These are phyloP conservation scores for Melolontha melolontha DNA, from an alignment of 2,888 invertebrate genomes.

Conservation along the genomic window DNA sequence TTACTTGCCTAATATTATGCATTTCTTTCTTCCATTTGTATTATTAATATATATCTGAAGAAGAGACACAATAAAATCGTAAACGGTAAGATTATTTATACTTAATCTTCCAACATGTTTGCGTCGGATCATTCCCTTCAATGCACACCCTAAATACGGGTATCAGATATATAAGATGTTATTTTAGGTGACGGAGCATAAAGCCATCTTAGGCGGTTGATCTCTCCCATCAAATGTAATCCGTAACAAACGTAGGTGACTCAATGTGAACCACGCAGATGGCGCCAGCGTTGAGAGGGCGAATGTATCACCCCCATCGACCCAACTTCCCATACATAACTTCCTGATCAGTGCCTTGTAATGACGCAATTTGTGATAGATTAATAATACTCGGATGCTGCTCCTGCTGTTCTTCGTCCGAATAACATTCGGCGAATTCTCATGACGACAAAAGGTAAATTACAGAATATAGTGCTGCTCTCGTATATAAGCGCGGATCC, in stretches of 20 bases:
- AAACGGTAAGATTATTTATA: no score
- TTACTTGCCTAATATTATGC: no score
- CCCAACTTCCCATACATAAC: constrained; percentile 57
- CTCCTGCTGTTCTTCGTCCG: constrained; percentile 28
- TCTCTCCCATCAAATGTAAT: constrained; percentile 50
- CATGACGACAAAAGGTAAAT: constrained; percentile 13
- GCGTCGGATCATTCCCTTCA: constrained; percentile 30
- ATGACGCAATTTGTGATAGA: constrained; percentile 65
- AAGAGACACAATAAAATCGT: no score
- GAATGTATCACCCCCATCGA: constrained; percentile 41
- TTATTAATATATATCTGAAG: no score
- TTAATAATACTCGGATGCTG: constrained; percentile 59
- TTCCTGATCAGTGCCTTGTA: constrained; percentile 64
- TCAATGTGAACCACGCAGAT: constrained; percentile 59
- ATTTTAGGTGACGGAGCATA: constrained; percentile 57
- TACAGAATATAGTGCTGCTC: background rate
- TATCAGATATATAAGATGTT: constrained; percentile 51
- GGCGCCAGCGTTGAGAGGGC: constrained; percentile 38
- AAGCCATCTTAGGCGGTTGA: constrained; percentile 53
- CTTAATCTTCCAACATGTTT: constrained; percentile 17
- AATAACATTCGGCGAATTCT: constrained; percentile 32
- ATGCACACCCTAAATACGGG: constrained; percentile 29
- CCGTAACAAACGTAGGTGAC: constrained; percentile 55
- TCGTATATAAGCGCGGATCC: background rate
- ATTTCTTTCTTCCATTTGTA: no score